Evolutionary conservation across 2,113 vertebrate species (phyloP), one percentile per base, ranked within the genome.

Genomic region (Diadophis punctatus): DNA sequence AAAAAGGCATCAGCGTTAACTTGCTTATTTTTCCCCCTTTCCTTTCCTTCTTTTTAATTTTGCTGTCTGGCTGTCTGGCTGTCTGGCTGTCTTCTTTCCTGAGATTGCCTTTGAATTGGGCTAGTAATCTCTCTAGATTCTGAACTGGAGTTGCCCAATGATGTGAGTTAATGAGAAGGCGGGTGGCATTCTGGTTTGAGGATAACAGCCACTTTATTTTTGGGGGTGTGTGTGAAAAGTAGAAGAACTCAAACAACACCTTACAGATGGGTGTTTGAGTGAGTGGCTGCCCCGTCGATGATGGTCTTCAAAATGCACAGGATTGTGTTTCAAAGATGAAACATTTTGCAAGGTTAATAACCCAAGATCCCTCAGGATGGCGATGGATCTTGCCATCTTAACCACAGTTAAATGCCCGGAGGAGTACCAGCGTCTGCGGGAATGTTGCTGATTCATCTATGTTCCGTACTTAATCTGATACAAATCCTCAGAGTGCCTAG

Each of bases 51-150:
- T 23, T 87, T 18, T 22, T 63, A 63, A 52, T 90, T 86, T 90
- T 23, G 48, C 48, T 48, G 48, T 4, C 48, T 48, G 48, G 48
- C 7, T 48, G 48, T 93, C 55, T 63, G 46, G 48, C 48, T 48
- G 48, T 4, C 48, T 48, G 48, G 48, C 7, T 48, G 48, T 93
- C 55, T 63, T 90, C 74, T 86, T 90, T 23, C 12, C 12, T 14
- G 46, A 93, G 88, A 86, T 86, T 52, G n/a, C 87, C 63, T 93
- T 90, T 90, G 46, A 90, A 90, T 93, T 55, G 56, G 85, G 25
- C 85, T 60, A 90, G 49, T 55, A 80, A 90, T 90, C 87, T 68
- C 39, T 90, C 60, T 46, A 90, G 43, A 68, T 10, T 93, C 34
- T 46, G 92, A 91, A 27, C 46, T 55, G 43, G 14, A 89, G 88